These are phyloP conservation scores for Knipowitschia caucasica DNA, from an alignment of 2,797 vertebrate species.

Conservation along the genomic window DNA sequence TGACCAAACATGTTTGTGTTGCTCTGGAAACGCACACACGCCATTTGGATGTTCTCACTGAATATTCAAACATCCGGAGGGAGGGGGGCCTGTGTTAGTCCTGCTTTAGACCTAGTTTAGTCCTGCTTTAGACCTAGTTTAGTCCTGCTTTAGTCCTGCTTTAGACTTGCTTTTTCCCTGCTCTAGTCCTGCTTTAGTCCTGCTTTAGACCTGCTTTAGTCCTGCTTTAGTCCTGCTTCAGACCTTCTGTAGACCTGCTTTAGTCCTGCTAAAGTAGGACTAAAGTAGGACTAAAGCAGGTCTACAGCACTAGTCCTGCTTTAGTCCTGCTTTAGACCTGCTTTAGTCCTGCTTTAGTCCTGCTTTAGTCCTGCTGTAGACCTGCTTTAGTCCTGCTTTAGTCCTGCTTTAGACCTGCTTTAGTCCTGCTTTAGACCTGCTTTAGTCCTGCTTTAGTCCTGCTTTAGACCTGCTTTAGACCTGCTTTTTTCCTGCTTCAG, in stretches of 20 bases:
- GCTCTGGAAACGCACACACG: not conserved
- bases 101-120: not conserved
- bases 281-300: no score
- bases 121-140: not conserved
- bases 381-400: not conserved
- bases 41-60: not conserved
- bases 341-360: not conserved
- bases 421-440: not conserved
- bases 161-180: not conserved
- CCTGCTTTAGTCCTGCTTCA: not conserved
- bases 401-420: not conserved
- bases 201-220: not conserved
- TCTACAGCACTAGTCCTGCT: not conserved
- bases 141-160: not conserved
- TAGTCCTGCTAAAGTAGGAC: not conserved
- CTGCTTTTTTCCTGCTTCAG: not conserved
- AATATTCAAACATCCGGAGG: not conserved
- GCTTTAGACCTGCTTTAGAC: not conserved
- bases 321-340: not conserved
- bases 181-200: not conserved
- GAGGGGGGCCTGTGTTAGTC: not conserved
- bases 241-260: not conserved
- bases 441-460: not conserved
- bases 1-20: conserved; percentile 2
- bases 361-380: not conserved